These are phyloP conservation scores for Mastomys natalensis DNA, from an alignment of 2,113 vertebrate species.

Conservation along the genomic window DNA sequence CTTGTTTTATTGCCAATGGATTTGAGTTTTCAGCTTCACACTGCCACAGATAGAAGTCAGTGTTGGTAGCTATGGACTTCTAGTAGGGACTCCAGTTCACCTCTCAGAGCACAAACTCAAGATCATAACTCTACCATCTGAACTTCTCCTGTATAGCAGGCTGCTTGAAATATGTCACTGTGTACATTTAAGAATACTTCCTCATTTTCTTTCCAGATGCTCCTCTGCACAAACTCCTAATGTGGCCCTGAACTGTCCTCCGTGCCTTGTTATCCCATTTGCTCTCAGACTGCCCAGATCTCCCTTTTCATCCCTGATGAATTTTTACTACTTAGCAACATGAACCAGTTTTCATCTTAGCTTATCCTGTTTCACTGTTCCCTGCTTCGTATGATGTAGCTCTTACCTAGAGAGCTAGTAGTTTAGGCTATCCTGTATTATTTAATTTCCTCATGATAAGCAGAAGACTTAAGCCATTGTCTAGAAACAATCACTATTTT, in stretches of 20 bases:
- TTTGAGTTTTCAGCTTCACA: neutral
- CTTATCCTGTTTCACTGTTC: neutral
- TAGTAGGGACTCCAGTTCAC: neutral
- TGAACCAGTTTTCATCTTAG: neutral
- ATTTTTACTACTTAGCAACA: neutral
- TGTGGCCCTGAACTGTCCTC: neutral
- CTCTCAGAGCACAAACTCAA: neutral
- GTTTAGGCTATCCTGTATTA: neutral
- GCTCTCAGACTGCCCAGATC: neutral
- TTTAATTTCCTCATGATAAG: constrained; percentile 34
- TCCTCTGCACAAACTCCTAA: neutral
- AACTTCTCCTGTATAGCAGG: neutral
- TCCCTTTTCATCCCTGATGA: neutral
- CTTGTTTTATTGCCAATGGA: neutral
- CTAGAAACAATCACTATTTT: neutral
- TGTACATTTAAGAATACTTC: neutral
- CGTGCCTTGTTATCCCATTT: neutral
- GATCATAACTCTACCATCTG: neutral
- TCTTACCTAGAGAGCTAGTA: neutral
- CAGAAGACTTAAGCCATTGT: neutral
- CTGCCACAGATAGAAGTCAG: neutral
- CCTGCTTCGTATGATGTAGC: neutral
- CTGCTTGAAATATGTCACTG: neutral
- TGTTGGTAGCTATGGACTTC: neutral
- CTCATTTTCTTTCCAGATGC: neutral